Evolutionary conservation across 2,113 vertebrate species (phyloP).

Genomic region (Hypomesus transpacificus): DNA sequence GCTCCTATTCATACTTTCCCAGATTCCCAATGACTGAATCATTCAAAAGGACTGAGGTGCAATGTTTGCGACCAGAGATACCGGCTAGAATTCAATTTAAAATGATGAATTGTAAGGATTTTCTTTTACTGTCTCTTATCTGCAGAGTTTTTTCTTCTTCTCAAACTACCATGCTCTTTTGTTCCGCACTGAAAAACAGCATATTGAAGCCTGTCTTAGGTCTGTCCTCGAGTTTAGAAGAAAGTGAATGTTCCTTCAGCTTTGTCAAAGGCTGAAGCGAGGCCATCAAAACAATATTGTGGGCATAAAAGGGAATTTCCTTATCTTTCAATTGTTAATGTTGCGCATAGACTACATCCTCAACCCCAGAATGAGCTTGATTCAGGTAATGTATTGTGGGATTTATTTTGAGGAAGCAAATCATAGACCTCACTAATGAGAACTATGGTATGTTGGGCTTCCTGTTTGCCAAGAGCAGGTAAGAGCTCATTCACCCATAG

Average conservation of each 20-base stretch:
- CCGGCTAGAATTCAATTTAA: conserved; percentile 17
- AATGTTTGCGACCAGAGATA: conserved; percentile 21
- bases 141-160: conserved; percentile 22
- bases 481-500: conserved; percentile 11
- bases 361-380: conserved; percentile 24
- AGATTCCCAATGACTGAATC: conserved; percentile 9
- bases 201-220: conserved; percentile 21
- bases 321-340: conserved; percentile 43
- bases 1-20: background rate
- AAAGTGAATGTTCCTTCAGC: conserved; percentile 17
- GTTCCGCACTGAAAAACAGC: conserved; percentile 5
- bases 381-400: conserved; percentile 30
- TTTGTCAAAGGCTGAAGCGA: conserved; percentile 34
- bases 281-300: conserved; percentile 45
- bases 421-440: conserved; percentile 33
- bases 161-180: conserved; percentile 18
- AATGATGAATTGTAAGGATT: conserved; percentile 17
- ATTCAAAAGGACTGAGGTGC: conserved; percentile 3
- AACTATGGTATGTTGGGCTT: conserved; percentile 16
- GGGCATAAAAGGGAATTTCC: conserved; percentile 40
- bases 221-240: background rate
- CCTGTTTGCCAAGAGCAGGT: conserved; percentile 13
- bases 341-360: conserved; percentile 42
- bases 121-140: conserved; percentile 28
- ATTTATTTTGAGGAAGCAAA: conserved; percentile 37